Conservation (phyloP, 2,113 vertebrate genomes). For the Phrynosoma platyrhinos region DNA sequence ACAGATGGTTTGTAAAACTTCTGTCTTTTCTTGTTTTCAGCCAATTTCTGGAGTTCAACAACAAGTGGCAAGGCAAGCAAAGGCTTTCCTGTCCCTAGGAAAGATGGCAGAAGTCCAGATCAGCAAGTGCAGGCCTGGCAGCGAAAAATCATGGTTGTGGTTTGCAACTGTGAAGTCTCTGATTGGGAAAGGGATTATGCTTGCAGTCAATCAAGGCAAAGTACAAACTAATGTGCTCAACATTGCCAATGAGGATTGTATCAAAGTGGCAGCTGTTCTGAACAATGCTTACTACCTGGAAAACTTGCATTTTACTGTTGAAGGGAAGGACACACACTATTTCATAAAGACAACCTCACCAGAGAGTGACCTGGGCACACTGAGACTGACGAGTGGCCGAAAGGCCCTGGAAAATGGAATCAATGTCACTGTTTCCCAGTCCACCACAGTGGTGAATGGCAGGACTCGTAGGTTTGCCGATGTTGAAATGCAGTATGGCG, state of each 20-base stretch:
- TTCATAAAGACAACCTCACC: constrained; percentile 95
- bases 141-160: constrained; percentile 95
- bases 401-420: constrained; percentile 95
- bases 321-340: constrained; percentile 95
- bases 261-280: constrained; percentile 96
- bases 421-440: constrained; percentile 96
- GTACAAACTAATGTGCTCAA: constrained; percentile 94
- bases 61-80: constrained; percentile 92
- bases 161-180: constrained; percentile 93
- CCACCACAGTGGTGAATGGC: constrained; percentile 93
- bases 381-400: constrained; percentile 93
- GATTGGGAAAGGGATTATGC: constrained; percentile 96
- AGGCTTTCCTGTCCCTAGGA: constrained; percentile 93
- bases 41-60: constrained; percentile 96
- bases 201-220: constrained; percentile 93
- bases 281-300: constrained; percentile 97
- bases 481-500: constrained; percentile 92
- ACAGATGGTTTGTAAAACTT: constrained; percentile 67
- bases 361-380: constrained; percentile 90
- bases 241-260: constrained; percentile 96
- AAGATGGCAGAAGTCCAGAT: constrained; percentile 93
- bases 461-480: constrained; percentile 97
- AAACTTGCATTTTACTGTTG: constrained; percentile 94
- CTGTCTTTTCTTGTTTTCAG: constrained; percentile 82
- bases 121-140: constrained; percentile 78